Conservation (phyloP, 2,888 invertebrate species). For the Luffia ferchaultella region DNA sequence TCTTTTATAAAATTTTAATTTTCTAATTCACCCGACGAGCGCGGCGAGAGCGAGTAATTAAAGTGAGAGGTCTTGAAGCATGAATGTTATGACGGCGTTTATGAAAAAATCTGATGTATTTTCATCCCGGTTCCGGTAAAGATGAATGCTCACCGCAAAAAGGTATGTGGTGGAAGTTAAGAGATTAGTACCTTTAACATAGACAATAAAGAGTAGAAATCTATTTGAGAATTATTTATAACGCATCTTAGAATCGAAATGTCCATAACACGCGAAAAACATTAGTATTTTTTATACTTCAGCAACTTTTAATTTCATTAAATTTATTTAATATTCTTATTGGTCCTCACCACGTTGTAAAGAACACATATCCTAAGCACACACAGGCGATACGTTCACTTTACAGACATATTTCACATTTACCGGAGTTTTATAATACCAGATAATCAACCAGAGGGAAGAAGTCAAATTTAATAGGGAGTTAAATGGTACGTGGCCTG, state of each 20-base stretch:
- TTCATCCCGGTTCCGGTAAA: not conserved
- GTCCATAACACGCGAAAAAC: too few species aligned
- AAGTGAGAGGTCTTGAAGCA: constrained; percentile 60
- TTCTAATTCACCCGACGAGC: constrained; percentile 48
- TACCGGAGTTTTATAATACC: constrained; percentile 30
- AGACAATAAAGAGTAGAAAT: too few species aligned
- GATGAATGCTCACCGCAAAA: constrained; percentile 39
- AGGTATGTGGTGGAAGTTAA: not conserved
- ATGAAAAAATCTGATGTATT: constrained; percentile 32
- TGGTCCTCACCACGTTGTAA: too few species aligned
- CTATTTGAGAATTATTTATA: too few species aligned
- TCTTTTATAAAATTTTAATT: constrained; percentile 56
- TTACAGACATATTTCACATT: too few species aligned
- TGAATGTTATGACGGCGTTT: constrained; percentile 63
- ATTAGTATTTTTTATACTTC: too few species aligned
- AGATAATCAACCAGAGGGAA: constrained; percentile 61
- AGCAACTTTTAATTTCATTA: too few species aligned
- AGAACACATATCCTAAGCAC: too few species aligned
- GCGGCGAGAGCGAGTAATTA: constrained; percentile 42
- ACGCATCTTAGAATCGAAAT: too few species aligned
- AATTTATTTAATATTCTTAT: too few species aligned
- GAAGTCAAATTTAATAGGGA: constrained; percentile 65
- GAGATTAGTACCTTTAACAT: not conserved
- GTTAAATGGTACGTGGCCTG: constrained; percentile 66
- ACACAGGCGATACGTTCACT: too few species aligned